Conservation (phyloP, 2,113 vertebrate species). For the Mus pahari region DNA sequence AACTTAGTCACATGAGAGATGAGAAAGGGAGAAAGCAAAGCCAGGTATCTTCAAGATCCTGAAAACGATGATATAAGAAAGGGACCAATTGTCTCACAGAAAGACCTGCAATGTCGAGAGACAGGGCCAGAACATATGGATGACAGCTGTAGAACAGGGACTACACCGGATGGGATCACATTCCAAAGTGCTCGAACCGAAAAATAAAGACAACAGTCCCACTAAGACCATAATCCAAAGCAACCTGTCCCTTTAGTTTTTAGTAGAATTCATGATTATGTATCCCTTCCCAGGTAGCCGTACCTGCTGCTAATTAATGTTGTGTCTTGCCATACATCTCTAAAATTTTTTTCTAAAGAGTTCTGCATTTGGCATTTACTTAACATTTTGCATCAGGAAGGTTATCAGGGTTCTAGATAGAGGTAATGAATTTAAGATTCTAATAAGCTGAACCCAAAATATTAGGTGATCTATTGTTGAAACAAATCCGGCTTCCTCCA, state of each 20-base stretch:
- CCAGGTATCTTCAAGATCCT: neutral
- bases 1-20: neutral
- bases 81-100: neutral
- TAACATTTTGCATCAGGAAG: neutral
- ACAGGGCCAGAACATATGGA: neutral
- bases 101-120: neutral
- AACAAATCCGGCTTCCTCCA: neutral
- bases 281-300: neutral
- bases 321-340: neutral
- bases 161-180: neutral
- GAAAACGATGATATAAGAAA: neutral
- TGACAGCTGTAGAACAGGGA: neutral
- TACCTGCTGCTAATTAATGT: conserved; percentile 11
- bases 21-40: conserved; percentile 22
- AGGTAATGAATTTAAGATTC: conserved; percentile 30
- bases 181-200: neutral
- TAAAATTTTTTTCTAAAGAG: conserved; percentile 10
- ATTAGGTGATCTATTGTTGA: neutral
- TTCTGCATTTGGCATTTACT: conserved; percentile 5
- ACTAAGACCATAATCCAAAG: neutral
- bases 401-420: conserved; percentile 14
- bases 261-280: conserved; percentile 26
- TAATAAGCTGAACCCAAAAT: conserved; percentile 27
- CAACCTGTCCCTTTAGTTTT: neutral
- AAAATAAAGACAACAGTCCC: neutral